Base-by-base conservation (phyloP, 37 sponge, comb jelly and placozoan species). In the Axinella damicornis region DNA sequence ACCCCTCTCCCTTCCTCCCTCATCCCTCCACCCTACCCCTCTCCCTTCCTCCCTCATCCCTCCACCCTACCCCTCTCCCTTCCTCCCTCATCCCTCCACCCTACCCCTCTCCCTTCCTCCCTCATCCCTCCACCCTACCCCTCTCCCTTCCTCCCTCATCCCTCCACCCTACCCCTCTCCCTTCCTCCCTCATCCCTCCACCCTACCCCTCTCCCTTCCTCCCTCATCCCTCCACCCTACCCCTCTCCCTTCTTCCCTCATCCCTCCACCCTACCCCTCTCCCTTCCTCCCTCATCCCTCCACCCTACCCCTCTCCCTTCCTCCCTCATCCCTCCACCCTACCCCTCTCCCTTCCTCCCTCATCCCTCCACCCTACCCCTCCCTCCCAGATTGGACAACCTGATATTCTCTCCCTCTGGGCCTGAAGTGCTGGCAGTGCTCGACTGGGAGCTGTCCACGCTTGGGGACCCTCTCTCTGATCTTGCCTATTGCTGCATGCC, bases 401-500 rank as follows among this genome's bases (percentile, higher is more conserved):
- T 92, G 34, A 87, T 92, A 24, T 82, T 83, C 66, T 40, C 78
- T 25, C 31, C 32, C 24, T 74, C 76, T 67, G 16, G 53, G 34
- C 85, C 89, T 27, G 33, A 46, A 61, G 95, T 95, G 53, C 22
- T 81, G 1, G 89, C 89, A 59, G 92, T 95, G 27, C 76, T 95
- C 46, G 95, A 95, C 80, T 95, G 95, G 95, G 95, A 95, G 62
- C 72, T 95, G 57, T 91, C 89, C 55, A 87, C 95, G 36, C 78
- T 95, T 11, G 95, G 95, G 25, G 84, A 91, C 40, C 92, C 95
- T 12, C 65, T 95, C 0, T 71, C 89, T 39, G 95, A 95, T 53
- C 80, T 92, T 38, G 92, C 92, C 53, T 83, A 83, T 60, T 57
- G 64, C 80, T 92, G 92, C 46, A 79, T 92, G 80, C 41, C 80